A percentile compares a stretch with the other conserved stretches of the same genome.
Evolutionary conservation across 2,888 invertebrate species (phyloP).

Genomic region (Unio delphinus): DNA sequence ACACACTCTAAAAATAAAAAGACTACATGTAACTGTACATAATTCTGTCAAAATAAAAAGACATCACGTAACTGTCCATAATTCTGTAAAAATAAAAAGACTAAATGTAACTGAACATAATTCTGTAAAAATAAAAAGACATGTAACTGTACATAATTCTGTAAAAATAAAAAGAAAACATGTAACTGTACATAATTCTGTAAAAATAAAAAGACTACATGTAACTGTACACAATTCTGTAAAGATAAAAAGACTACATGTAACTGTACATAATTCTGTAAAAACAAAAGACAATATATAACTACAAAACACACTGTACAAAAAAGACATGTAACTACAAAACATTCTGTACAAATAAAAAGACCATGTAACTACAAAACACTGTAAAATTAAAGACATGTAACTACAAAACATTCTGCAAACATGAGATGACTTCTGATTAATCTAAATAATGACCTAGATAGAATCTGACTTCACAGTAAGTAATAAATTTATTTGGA

Average conservation of each 20-base stretch:
- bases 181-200: not conserved
- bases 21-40: not conserved
- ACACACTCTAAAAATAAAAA: slow-evolving; percentile 19
- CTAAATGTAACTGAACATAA: too few species aligned
- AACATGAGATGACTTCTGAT: too few species aligned
- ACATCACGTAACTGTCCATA: too few species aligned
- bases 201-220: slow-evolving; percentile 8
- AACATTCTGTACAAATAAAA: slow-evolving; percentile 6
- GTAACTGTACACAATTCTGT: not conserved
- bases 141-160: not conserved
- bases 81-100: slow-evolving; percentile 7
- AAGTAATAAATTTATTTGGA: too few species aligned
- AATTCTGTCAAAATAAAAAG: too few species aligned
- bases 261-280: too few species aligned
- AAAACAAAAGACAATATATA: not conserved
- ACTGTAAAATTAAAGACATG: too few species aligned
- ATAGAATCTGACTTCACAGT: too few species aligned
- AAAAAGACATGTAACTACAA: slow-evolving; percentile 1
- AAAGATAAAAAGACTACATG: slow-evolving; percentile 6
- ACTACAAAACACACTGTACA: slow-evolving; percentile 13
- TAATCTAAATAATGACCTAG: too few species aligned
- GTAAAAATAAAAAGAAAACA: slow-evolving; percentile 7
- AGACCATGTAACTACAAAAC: not conserved
- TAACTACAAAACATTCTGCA: not conserved
- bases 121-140: slow-evolving; percentile 7